Base-by-base conservation (phyloP, 2,797 vertebrate species). In the Enteromius trimaculatus region DNA sequence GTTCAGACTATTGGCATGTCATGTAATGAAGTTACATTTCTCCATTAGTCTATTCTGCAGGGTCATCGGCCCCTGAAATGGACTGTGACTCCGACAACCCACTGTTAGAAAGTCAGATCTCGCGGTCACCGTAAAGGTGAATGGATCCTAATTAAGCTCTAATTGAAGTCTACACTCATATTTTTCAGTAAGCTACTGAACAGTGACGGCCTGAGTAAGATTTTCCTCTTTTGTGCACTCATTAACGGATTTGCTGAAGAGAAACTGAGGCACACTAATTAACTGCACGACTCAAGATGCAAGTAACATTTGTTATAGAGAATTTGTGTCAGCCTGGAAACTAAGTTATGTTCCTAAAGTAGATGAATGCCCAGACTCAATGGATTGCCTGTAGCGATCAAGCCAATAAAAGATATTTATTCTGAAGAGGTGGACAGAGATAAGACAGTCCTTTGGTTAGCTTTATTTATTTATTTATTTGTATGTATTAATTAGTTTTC, bases 81-180 rank as follows among this genome's bases (percentile, higher is more conserved):
- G 64, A 84, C 71, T 47, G 69, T 69, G 76, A 62, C 66, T 58
- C 64, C 26, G 47, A 55, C 11, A 64, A 65, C 34, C 64, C 42
- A 37, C 58, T 65, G 80, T 75, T 69, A 19, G 64, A 74, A 70
- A 65, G 29, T 17, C 29, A 29, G 16, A 65, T 75, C 47, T 66
- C 37, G 14, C 39, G 13, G 69, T 81, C 53, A 39, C 16, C 16
- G 51, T 80, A 79, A 86, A 84, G 82, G 82, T 66, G 37, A 81
- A 82, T 17, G 53, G 23, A 69, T 29, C 53, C 69, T 87, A 80
- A 85, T 87, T 76, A 82, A 60, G 60, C 37, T 81, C 88, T 68
- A 51, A 80, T 79, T 71, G 49, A 60, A 37, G 62, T 75, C 86
- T 64, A 71, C 44, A 83, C 76, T 79, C 23, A 86, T 86, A 83